Evolutionary conservation across 2,888 invertebrate species (phyloP).

Genomic region (Lissonota sp.): DNA sequence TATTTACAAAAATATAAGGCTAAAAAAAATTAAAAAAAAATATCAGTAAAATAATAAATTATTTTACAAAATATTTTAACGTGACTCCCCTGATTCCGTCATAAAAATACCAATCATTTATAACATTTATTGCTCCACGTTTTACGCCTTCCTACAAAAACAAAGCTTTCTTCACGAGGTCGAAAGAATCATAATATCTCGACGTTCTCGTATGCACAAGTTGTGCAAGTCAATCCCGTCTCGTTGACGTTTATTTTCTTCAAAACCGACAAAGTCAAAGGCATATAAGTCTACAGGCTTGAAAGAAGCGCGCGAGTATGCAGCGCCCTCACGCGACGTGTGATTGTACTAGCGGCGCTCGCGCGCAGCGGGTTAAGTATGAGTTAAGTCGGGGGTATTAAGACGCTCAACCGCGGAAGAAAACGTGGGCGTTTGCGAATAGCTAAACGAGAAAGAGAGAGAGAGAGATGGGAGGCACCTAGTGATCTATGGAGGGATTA

Average conservation of each 20-base stretch:
- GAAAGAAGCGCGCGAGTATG: slow-evolving; percentile 20
- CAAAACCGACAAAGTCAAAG: slow-evolving; percentile 31
- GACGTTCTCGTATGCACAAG: too few species aligned
- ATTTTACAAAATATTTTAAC: too few species aligned
- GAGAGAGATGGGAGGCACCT: slow-evolving; percentile 55
- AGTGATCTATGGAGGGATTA: slow-evolving; percentile 84
- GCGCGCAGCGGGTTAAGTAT: slow-evolving; percentile 77
- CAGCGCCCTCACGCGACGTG: slow-evolving; percentile 54
- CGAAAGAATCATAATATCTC: too few species aligned
- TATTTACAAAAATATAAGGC: too few species aligned
- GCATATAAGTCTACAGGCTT: neutral
- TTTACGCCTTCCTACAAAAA: too few species aligned
- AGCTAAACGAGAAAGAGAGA: slow-evolving; percentile 43
- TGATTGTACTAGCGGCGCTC: slow-evolving; percentile 44
- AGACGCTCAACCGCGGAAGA: slow-evolving; percentile 71
- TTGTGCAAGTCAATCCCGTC: slow-evolving; percentile 35
- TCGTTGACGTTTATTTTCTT: slow-evolving; percentile 39
- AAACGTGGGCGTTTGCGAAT: slow-evolving; percentile 62
- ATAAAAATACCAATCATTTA: too few species aligned
- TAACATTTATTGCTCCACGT: too few species aligned
- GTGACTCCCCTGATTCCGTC: too few species aligned
- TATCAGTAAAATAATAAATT: too few species aligned
- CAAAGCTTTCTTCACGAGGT: too few species aligned
- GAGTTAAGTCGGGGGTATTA: slow-evolving; percentile 81
- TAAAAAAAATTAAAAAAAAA: too few species aligned